Evolutionary conservation across 2,113 vertebrate species (phyloP), one percentile per base, ranked within the genome.

Genomic region (Caretta caretta): DNA sequence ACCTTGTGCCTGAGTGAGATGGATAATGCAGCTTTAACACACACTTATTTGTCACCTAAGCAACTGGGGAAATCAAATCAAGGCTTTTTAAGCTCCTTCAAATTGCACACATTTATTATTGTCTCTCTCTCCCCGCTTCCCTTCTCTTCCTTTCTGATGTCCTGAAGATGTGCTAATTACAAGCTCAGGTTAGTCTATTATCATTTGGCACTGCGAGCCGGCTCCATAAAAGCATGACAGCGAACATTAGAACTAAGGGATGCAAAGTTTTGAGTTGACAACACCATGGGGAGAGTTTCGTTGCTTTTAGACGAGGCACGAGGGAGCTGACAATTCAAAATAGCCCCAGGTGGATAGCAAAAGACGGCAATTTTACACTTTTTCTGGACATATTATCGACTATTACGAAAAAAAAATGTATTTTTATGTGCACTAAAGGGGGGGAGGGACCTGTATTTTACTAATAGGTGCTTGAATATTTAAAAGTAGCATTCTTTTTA

Each of bases 261-360:
- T 20, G 31, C 62, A 6, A 5, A 29, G 62, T 29, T n/a, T 56
- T 5, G 72, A 50, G 49, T 49, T n/a, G 83, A 11, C 16, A 11
- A 48, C 11, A 29, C 7, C 5, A 10, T 4, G 12, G 29, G 38
- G 48, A 4, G 8, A 1, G 57, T 6, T 20, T 24, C 1, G 8
- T 35, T 10, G 83, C 83, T 49, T 83, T 78, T 35, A 82, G 54
- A 14, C 2, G 0, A 56, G 42, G 48, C 16, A 20, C 38, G 6
- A 4, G 22, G 62, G 53, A 78, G 49, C 51, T 22, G 35, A 48
- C 75, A 48, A 46, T 27, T 27, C 17, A 24, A 72, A 76, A 10
- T 2, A 4, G 53, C 65, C 81, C 80, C 81, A 49, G 81, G 65
- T 59, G 88, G 59, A 22, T 29, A 53, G 35, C 20, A 2, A 1